These are phyloP conservation scores for Phylloscopus whistleri DNA, from an alignment of 2,113 vertebrate genomes.

Conservation along the genomic window DNA sequence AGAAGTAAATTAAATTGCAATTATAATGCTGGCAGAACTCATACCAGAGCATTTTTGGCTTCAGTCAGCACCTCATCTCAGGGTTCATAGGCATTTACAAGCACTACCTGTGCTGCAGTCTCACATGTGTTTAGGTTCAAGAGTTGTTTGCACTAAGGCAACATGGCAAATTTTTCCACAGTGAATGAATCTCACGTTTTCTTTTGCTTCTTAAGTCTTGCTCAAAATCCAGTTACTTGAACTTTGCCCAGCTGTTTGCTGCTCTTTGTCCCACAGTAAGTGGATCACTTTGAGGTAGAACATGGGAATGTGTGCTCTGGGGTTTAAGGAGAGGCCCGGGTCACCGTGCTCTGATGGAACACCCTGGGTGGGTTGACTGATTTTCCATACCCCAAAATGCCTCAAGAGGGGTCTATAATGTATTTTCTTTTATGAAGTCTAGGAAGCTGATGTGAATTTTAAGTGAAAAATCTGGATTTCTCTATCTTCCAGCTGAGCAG, in stretches of 20 bases:
- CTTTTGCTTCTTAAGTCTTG: neutral
- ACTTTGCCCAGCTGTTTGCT: neutral
- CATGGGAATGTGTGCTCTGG: neutral
- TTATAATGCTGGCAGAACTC: conserved; percentile 20
- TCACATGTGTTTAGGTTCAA: neutral
- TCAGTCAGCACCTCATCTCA: neutral
- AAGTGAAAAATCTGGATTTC: neutral
- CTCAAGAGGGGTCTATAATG: neutral
- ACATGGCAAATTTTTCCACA: neutral
- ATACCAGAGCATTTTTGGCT: neutral
- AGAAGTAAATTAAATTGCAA: conserved; percentile 20
- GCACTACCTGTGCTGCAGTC: neutral
- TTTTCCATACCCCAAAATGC: neutral
- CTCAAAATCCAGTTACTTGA: neutral
- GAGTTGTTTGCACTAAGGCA: neutral
- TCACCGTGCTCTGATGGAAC: neutral
- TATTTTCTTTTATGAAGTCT: neutral
- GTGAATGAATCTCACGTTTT: neutral
- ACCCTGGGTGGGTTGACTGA: neutral
- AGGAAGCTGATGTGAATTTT: neutral
- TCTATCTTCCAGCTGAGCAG: neutral
- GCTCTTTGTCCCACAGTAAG: neutral
- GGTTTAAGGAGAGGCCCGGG: neutral
- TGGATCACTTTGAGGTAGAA: neutral
- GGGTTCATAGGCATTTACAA: neutral